These are phyloP conservation scores for Melinopterus prodromus DNA, from an alignment of 2,888 invertebrate species.

Conservation along the genomic window DNA sequence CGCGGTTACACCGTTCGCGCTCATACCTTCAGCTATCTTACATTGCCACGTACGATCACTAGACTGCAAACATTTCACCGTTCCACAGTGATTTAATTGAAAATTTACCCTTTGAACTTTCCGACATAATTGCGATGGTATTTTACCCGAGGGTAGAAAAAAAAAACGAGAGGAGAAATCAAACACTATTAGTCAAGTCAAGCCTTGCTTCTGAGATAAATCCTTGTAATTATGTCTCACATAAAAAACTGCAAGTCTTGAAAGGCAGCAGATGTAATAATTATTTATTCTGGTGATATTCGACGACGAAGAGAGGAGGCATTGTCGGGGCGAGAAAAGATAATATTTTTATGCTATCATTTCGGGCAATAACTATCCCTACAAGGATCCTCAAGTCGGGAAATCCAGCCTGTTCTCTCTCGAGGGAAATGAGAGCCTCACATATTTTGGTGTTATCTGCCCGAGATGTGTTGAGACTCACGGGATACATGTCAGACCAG, in stretches of 20 bases:
- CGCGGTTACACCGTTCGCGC: not conserved
- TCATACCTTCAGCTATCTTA: conserved; percentile 5
- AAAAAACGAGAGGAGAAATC: not conserved
- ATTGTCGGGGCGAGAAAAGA: conserved; percentile 33
- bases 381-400: conserved; percentile 53
- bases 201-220: conserved; percentile 12
- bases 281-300: conserved; percentile 7
- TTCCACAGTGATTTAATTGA: not conserved
- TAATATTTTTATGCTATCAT: conserved; percentile 56
- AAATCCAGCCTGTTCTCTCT: conserved; percentile 55
- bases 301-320: not conserved
- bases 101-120: not conserved
- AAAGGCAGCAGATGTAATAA: not conserved
- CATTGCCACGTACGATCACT: conserved; percentile 1
- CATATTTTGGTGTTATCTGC: conserved; percentile 56
- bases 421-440: conserved; percentile 55
- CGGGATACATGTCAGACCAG: conserved; percentile 51
- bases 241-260: too few species aligned
- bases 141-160: not conserved
- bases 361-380: conserved; percentile 55
- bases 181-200: not conserved
- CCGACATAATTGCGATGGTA: not conserved
- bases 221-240: not conserved
- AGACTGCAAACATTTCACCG: not conserved
- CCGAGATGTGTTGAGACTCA: conserved; percentile 53